Base-by-base conservation (phyloP, 2,888 invertebrate genomes). In the Hirtodrosophila histrioides region DNA sequence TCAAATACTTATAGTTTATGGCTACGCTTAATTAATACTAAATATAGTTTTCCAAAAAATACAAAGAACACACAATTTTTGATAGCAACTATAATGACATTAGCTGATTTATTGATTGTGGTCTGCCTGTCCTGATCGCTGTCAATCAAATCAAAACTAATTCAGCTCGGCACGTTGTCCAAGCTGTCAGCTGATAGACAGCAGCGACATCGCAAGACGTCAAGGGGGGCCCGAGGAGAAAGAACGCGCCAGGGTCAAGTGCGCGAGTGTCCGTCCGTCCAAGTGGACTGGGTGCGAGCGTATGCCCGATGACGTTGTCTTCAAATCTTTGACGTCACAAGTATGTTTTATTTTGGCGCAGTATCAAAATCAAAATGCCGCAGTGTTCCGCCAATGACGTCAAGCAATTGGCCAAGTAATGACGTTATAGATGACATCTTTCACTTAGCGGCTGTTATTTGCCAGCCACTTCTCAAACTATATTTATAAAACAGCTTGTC, bases 71-170 rank as follows among this genome's bases (percentile, higher is more conserved):
- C 17, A 17, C 17, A 17, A 17, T 17, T 17, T 17, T 17, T 17
- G 17, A 17, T 17, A 17, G 17, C 17, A 17, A 17, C 17, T 1
- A 1, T 27, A 4, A 6, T 27, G 27, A 27, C 6, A 27, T 27
- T 6, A 27, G 3, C 27, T 27, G 48, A 63, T 53, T 69, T 63
- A 70, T 49, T 70, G 48, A 36, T 23, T 8, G 29, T 12, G 9
- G 8, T 43, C 23, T 2, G 36, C 24, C 31, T 27, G 39, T 37
- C 35, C 40, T 44, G 55, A 50, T 69, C 10, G 36, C 53, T 50
- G 69, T 57, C 69, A 62, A 57, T 63, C 67, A 65, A 37, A 46
- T 40, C n/a, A 36, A n/a, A 54, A 39, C 53, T 29, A 71, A 68
- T 53, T 36, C 39, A 57, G 57, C 53, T 54, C 45, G 11, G 12